Conservation (phyloP, 2,113 vertebrate species). For the Pogonocichla stellata region DNA sequence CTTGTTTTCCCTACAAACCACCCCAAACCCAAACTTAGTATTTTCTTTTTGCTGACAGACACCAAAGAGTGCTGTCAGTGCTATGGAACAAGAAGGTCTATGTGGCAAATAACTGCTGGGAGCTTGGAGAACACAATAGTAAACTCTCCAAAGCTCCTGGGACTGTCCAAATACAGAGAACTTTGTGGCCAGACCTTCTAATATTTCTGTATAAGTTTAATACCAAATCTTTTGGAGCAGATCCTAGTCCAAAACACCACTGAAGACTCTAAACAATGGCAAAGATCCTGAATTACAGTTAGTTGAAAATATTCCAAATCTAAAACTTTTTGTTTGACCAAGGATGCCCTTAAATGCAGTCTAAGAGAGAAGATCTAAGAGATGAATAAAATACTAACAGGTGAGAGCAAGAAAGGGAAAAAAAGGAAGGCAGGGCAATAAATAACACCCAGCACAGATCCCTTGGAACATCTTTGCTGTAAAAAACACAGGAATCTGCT, state of each 20-base stretch:
- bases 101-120: neutral
- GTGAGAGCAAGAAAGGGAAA: neutral
- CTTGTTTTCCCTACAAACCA: neutral
- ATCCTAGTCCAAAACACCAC: neutral
- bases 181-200: neutral
- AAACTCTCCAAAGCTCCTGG: neutral
- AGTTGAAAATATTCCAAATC: neutral
- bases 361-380: neutral
- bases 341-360: neutral
- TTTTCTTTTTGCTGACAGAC: neutral
- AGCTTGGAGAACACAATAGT: neutral
- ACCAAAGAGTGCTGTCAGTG: neutral
- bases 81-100: neutral
- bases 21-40: neutral
- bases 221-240: neutral
- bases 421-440: neutral
- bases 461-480: neutral
- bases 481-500: neutral
- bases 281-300: neutral
- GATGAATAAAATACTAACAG: neutral
- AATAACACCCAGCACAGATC: neutral
- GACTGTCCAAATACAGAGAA: neutral
- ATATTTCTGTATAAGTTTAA: neutral
- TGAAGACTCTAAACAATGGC: accelerated
- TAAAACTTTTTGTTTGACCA: neutral